These are phyloP conservation scores for Corythornis madagascariensis DNA, from an alignment of 2,113 vertebrate species.

Conservation along the genomic window DNA sequence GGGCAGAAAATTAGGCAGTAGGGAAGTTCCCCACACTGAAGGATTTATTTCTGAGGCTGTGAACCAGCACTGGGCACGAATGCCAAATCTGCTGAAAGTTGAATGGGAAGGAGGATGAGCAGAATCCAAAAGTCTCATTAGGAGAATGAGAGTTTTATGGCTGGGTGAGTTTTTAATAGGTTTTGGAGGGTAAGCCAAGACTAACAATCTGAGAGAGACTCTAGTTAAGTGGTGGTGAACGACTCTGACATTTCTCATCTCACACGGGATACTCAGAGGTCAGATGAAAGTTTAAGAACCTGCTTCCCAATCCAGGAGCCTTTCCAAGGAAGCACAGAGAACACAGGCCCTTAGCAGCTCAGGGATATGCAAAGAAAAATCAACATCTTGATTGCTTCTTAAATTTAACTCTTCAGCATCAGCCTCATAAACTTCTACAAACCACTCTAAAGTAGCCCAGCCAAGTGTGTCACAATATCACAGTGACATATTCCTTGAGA, in stretches of 20 bases:
- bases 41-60: neutral
- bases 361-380: neutral
- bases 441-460: neutral
- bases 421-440: neutral
- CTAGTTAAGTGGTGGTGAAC: neutral
- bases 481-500: neutral
- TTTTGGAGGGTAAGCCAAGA: neutral
- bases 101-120: neutral
- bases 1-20: neutral
- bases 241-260: neutral
- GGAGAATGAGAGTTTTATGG: neutral
- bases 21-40: neutral
- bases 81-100: neutral
- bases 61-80: neutral
- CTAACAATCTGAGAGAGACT: neutral
- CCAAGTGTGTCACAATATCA: neutral
- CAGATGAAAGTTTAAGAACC: neutral
- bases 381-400: neutral
- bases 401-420: neutral
- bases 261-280: neutral
- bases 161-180: neutral
- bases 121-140: neutral
- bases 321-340: neutral
- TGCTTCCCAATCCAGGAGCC: neutral
- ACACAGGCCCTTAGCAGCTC: neutral